Evolutionary conservation across 2,888 invertebrate genomes (phyloP).

Genomic region (Scaptomyza polygonia): DNA sequence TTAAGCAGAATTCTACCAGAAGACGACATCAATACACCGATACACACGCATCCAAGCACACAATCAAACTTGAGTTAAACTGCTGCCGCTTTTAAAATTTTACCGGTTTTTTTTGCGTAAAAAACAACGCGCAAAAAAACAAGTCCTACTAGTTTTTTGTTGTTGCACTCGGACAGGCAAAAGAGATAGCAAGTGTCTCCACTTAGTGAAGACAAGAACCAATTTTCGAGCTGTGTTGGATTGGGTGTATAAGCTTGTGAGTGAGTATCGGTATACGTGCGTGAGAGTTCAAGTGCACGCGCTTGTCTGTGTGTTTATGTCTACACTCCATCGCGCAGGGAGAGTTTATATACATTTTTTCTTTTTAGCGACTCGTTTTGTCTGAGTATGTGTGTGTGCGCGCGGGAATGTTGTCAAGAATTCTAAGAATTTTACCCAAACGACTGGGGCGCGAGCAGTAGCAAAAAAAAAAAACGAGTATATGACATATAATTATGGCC

Average conservation of each 20-base stretch:
- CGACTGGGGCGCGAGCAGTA: constrained; percentile 44
- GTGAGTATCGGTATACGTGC: constrained; percentile 49
- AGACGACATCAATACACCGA: constrained; percentile 29
- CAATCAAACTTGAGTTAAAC: constrained; percentile 26
- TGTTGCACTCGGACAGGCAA: constrained; percentile 33
- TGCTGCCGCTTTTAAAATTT: constrained; percentile 59
- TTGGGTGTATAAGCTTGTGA: constrained; percentile 36
- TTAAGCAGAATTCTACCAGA: constrained; percentile 58
- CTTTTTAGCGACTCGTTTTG: constrained; percentile 30
- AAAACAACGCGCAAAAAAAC: constrained; percentile 68
- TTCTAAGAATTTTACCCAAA: constrained; percentile 78
- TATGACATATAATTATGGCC: constrained; percentile 33
- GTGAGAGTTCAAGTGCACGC: constrained; percentile 68
- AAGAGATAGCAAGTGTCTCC: constrained; percentile 49
- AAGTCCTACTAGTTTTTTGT: constrained; percentile 72
- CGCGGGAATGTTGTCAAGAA: constrained; percentile 81
- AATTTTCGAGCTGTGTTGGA: constrained; percentile 65
- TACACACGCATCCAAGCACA: constrained; percentile 21
- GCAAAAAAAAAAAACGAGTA: constrained; percentile 34
- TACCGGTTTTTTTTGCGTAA: constrained; percentile 77
- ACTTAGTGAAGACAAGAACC: constrained; percentile 67
- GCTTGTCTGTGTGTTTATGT: constrained; percentile 55
- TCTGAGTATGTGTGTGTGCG: constrained; percentile 44
- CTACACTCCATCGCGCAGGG: constrained; percentile 53
- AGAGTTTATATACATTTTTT: constrained; percentile 31